Conservation (phyloP, 2,888 invertebrate species). For the Acrocyrtus sp. region DNA sequence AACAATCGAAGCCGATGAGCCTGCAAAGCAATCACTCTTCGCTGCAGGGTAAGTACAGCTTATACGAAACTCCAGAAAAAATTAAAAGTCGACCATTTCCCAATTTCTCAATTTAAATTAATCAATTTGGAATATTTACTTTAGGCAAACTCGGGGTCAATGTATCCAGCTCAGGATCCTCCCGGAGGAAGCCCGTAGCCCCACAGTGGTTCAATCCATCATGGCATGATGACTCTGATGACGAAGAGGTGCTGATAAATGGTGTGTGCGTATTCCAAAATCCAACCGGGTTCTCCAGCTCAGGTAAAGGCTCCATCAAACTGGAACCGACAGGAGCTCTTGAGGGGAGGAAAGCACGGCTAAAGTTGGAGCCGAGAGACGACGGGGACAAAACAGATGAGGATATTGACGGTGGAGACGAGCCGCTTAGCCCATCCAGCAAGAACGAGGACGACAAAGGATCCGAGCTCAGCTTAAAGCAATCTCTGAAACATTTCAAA, state of each 20-base stretch:
- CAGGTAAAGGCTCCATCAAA: slow-evolving; percentile 75
- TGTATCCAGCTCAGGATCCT: slow-evolving; percentile 69
- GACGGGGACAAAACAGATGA: slow-evolving; percentile 46
- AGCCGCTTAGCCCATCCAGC: slow-evolving; percentile 43
- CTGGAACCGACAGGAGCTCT: slow-evolving; percentile 77
- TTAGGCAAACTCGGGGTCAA: slow-evolving; percentile 60
- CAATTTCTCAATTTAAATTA: background rate
- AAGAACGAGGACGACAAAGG: slow-evolving; percentile 38
- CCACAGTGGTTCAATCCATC: slow-evolving; percentile 98
- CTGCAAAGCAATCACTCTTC: slow-evolving; percentile 51
- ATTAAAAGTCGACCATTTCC: background rate
- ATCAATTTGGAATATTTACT: background rate
- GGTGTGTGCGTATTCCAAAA: slow-evolving; percentile 80
- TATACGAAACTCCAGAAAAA: background rate
- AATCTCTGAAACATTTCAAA: slow-evolving; percentile 37
- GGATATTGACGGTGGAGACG: slow-evolving; percentile 43
- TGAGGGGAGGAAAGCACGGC: slow-evolving; percentile 26
- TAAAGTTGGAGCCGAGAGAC: slow-evolving; percentile 32
- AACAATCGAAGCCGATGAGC: slow-evolving; percentile 55
- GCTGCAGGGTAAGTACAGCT: slow-evolving; percentile 32
- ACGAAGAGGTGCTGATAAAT: slow-evolving; percentile 83
- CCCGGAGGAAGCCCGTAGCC: slow-evolving; percentile 91
- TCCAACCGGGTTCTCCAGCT: slow-evolving; percentile 45
- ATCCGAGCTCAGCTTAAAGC: slow-evolving; percentile 32
- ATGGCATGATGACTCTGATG: slow-evolving; percentile 77